phyloP scores from a whole-genome alignment of 2,113 vertebrate genomes.

The Steatornis caripensis region DNA sequence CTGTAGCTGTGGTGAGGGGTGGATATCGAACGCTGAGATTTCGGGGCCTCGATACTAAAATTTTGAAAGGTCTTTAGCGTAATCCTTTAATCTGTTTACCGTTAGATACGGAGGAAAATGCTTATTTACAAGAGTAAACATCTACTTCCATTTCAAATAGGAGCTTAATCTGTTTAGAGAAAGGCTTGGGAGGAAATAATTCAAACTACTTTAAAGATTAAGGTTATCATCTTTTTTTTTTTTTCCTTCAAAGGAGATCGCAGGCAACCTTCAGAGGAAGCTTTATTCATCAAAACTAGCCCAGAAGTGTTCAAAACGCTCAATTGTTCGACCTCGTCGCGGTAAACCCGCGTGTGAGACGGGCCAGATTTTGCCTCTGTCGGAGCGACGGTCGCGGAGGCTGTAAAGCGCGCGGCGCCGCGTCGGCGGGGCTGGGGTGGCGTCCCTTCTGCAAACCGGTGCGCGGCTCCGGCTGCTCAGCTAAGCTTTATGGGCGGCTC shows the following conservation, averaged over 20 bases:
- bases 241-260: not conserved
- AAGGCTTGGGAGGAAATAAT: constrained; percentile 77
- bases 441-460: rapidly evolving
- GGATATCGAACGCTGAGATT: not conserved
- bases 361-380: not conserved
- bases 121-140: constrained; percentile 74
- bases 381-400: rapidly evolving
- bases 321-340: not conserved
- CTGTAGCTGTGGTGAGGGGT: rapidly evolving
- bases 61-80: not conserved
- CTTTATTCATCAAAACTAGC: not conserved
- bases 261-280: not conserved
- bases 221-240: constrained; percentile 58
- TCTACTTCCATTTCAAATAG: constrained; percentile 73
- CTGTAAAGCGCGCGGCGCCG: rapidly evolving
- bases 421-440: rapidly evolving
- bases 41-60: not conserved
- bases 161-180: constrained; percentile 85
- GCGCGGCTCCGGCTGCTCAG: rapidly evolving
- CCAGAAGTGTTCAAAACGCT: not conserved
- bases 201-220: constrained; percentile 74
- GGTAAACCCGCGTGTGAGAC: rapidly evolving
- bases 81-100: constrained; percentile 67
- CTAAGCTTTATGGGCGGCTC: not conserved
- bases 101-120: constrained; percentile 25